Percentiles rank a stretch among this genome's conserved stretches.
Evolutionary conservation across 92 coral and sea anemone genomes (phyloP).

Genomic region (Plumapathes pennacea): DNA sequence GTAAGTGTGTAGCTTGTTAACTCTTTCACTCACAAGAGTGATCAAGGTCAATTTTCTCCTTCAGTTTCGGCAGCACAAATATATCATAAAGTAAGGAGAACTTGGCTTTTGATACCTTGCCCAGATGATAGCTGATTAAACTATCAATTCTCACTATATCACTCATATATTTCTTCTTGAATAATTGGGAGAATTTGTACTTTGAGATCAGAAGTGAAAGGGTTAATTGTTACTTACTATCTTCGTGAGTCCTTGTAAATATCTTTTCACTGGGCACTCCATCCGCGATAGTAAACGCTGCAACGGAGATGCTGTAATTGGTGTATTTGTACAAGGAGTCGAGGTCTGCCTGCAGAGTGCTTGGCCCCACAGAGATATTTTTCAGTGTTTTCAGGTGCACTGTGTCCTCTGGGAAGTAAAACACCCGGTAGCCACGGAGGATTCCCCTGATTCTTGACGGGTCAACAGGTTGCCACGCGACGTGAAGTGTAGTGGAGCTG

Average conservation of each 20-base stretch:
- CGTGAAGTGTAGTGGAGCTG: conserved; percentile 71
- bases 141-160: no score
- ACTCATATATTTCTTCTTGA: no score
- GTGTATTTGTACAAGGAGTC: conserved; percentile 61
- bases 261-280: conserved; percentile 41
- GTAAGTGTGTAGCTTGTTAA: no score
- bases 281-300: conserved; percentile 58
- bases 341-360: conserved; percentile 14
- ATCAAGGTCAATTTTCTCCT: no score
- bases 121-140: no score
- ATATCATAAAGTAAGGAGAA: no score
- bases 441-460: conserved; percentile 41
- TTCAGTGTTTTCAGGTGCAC: conserved; percentile 20
- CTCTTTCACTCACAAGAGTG: no score
- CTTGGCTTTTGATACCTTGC: no score
- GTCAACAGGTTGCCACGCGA: conserved; percentile 62
- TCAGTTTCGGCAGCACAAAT: no score
- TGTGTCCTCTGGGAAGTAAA: conserved; percentile 49
- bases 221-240: conserved; percentile 77
- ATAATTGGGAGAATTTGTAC: no score
- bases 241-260: conserved; percentile 45
- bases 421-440: conserved; percentile 61
- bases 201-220: no score
- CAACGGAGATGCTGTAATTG: conserved; percentile 59
- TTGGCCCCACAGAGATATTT: conserved; percentile 28